A percentile compares a stretch with the other conserved stretches of the same genome.
These are phyloP conservation scores for Zosterops borbonicus DNA, from an alignment of 2,113 vertebrate species.

Conservation along the genomic window DNA sequence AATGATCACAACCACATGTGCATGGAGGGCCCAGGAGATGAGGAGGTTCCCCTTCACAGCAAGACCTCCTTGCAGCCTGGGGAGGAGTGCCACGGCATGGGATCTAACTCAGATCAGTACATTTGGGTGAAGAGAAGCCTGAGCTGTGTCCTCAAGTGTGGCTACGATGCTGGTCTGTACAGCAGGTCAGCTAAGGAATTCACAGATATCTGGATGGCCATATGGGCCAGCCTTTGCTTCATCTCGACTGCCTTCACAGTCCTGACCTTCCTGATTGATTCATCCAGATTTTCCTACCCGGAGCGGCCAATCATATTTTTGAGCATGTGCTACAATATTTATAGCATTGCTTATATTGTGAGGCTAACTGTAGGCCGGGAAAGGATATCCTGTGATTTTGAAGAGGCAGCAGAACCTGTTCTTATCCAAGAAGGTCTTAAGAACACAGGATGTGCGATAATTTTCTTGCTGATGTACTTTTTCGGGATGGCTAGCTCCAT, in stretches of 20 bases:
- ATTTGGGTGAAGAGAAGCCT: slow-evolving; percentile 94
- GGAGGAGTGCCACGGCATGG: slow-evolving; percentile 88
- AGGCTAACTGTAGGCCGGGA: slow-evolving; percentile 94
- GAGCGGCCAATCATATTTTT: slow-evolving; percentile 98
- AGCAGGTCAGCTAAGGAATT: slow-evolving; percentile 91
- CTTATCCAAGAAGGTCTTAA: slow-evolving; percentile 98
- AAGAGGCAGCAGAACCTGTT: slow-evolving; percentile 91
- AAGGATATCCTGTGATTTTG: slow-evolving; percentile 97
- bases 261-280: slow-evolving; percentile 95
- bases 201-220: slow-evolving; percentile 97
- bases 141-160: slow-evolving; percentile 91
- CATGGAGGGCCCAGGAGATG: slow-evolving; percentile 96
- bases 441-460: slow-evolving; percentile 98
- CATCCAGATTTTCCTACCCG: slow-evolving; percentile 95
- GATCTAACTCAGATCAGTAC: slow-evolving; percentile 87
- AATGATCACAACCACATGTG: slow-evolving; percentile 99
- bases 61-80: slow-evolving; percentile 83
- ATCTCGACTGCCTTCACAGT: slow-evolving; percentile 96
- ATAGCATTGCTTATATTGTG: slow-evolving; percentile 98
- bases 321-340: slow-evolving; percentile 99
- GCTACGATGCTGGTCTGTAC: slow-evolving; percentile 93
- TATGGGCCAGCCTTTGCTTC: slow-evolving; percentile 97
- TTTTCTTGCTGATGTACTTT: slow-evolving; percentile 99
- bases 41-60: slow-evolving; percentile 85
- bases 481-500: slow-evolving; percentile 99